Evolutionary conservation across 2,888 invertebrate genomes (phyloP).

Genomic region (Margaritifera margaritifera): DNA sequence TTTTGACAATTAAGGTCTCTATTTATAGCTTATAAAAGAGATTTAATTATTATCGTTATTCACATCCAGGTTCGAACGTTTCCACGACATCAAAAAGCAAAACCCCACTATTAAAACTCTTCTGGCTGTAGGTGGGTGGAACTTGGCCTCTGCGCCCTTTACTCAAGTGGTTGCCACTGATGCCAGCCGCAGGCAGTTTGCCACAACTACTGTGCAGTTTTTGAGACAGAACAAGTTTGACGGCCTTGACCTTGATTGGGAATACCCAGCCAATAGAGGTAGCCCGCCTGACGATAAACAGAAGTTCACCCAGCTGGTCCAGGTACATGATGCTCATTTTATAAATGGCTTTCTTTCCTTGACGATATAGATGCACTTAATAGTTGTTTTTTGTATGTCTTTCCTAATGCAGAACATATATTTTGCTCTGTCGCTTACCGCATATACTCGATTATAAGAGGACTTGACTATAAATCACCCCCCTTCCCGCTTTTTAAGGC

Average conservation of each 20-base stretch:
- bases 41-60: neutral
- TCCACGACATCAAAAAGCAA: slow-evolving; percentile 80
- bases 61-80: slow-evolving; percentile 80
- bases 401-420: too few species aligned
- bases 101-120: slow-evolving; percentile 83
- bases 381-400: too few species aligned
- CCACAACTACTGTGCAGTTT: slow-evolving; percentile 50
- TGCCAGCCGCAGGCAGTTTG: slow-evolving; percentile 57
- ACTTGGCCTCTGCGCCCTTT: slow-evolving; percentile 83
- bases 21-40: too few species aligned
- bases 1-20: too few species aligned
- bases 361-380: too few species aligned
- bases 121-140: slow-evolving; percentile 94
- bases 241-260: slow-evolving; percentile 94
- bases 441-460: too few species aligned
- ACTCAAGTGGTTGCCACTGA: slow-evolving; percentile 57
- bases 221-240: slow-evolving; percentile 78
- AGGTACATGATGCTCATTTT: slow-evolving; percentile 78
- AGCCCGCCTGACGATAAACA: slow-evolving; percentile 64
- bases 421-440: too few species aligned
- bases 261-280: slow-evolving; percentile 80
- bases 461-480: too few species aligned
- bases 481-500: too few species aligned
- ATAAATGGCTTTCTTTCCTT: slow-evolving; percentile 75
- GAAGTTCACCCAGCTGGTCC: slow-evolving; percentile 48